Percentiles rank a stretch among this genome's conserved stretches.
These are phyloP conservation scores for Poecilus cupreus DNA, from an alignment of 2,888 invertebrate genomes.

Conservation along the genomic window DNA sequence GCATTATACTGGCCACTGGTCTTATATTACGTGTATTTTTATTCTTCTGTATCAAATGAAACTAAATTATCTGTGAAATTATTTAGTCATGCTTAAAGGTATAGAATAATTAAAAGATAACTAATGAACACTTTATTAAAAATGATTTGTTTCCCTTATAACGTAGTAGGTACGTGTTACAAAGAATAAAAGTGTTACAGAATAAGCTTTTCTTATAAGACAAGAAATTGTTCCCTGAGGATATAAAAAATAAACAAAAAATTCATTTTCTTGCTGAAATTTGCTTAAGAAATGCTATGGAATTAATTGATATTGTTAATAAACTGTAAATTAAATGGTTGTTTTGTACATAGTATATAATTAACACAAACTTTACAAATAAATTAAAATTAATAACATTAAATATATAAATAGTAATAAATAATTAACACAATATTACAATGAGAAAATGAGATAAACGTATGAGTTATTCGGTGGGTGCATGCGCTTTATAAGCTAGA, in stretches of 20 bases:
- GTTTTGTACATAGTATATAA: slow-evolving; percentile 26
- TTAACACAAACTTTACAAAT: slow-evolving; percentile 55
- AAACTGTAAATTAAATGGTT: not conserved
- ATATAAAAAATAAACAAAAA: not conserved
- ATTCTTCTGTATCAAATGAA: not conserved
- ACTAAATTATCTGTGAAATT: not conserved
- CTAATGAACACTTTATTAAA: not conserved
- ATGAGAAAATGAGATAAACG: slow-evolving; percentile 20
- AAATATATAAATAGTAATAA: slow-evolving; percentile 55
- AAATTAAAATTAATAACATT: slow-evolving; percentile 50
- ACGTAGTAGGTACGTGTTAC: not conserved
- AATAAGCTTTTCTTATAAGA: not conserved
- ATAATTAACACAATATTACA: slow-evolving; percentile 60
- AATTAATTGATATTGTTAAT: too few relatives aligned
- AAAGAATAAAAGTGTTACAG: not conserved
- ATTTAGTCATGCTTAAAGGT: not conserved
- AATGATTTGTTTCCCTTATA: not conserved
- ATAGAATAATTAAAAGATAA: not conserved
- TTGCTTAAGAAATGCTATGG: not conserved
- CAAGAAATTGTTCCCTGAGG: slow-evolving; percentile 23
- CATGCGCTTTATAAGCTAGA: slow-evolving; percentile 79
- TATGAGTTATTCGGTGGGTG: slow-evolving; percentile 67
- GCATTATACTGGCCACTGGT: not conserved
- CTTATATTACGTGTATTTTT: not conserved
- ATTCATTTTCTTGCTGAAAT: not conserved